These are phyloP conservation scores for Caenorhabditis uteleia DNA, from an alignment of 2,888 invertebrate genomes.

Conservation along the genomic window DNA sequence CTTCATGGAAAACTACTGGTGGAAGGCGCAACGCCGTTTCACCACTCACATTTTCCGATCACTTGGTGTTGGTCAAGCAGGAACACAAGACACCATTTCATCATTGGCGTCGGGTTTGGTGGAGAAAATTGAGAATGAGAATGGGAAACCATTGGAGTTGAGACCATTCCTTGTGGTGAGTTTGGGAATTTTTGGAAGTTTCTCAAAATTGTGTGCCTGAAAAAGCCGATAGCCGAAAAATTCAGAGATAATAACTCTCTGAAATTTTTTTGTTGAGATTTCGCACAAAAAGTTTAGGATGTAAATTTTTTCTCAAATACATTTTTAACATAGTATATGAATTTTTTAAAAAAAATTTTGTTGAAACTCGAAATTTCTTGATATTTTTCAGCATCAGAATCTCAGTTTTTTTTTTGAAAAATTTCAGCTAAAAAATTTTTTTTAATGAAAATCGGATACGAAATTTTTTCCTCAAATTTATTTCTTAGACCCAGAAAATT, in stretches of 20 bases:
- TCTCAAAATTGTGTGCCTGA: no score
- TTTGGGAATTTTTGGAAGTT: background rate
- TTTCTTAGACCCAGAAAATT: no score
- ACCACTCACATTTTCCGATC: constrained; percentile 43
- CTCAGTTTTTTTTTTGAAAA: no score
- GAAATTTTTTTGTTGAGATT: background rate
- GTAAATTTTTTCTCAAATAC: no score
- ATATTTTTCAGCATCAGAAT: no score
- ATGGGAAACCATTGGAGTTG: constrained; percentile 32
- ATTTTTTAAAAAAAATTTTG: no score
- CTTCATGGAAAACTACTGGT: constrained; percentile 48
- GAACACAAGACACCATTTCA: constrained; percentile 36
- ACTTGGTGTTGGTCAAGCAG: constrained; percentile 45
- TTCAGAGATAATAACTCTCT: background rate
- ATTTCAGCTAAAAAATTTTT: no score
- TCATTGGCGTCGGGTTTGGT: constrained; percentile 34
- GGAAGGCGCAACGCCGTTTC: constrained; percentile 48
- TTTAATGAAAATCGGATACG: no score
- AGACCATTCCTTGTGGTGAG: constrained; percentile 36
- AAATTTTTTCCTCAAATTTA: no score
- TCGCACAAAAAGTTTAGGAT: no score
- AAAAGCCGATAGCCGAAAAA: constrained; percentile 3
- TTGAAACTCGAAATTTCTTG: no score
- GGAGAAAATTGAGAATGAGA: constrained; percentile 20
- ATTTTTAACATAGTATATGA: no score